Base-by-base conservation (phyloP, 1,140 invertebrate genomes). In the Drosophila triauraria region DNA sequence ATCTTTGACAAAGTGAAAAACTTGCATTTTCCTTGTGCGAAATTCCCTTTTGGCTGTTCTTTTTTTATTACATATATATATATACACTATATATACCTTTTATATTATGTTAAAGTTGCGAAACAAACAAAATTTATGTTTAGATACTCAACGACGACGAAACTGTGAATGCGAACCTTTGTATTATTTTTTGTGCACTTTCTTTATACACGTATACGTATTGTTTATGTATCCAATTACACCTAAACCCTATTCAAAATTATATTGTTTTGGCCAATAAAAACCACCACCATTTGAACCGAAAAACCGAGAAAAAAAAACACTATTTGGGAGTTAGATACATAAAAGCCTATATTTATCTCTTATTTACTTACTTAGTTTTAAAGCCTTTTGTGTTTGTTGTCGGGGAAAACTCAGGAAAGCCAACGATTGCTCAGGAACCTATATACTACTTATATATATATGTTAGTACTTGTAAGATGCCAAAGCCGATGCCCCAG, bases 11-110 rank as follows among this genome's bases (percentile, higher is more conserved):
- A 75, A 80, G 61, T 83, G 54, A 87, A 80, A 54, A 69, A 54
- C 70, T 77, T 87, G 69, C 35, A 68, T 84, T 83, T 84, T 71
- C 77, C 74, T 87, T 84, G 78, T 81, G 75, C 91, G 71, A 92
- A 92, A 92, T 91, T 92, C 69, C 70, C 69, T 91, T 92, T 92
- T 79, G 91, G 91, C 81, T 92, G 72, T 92, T 75, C 50, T 76
- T 74, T 30, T 30, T 30, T 75, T 78, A 72, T 80, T 75, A 75
- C 64, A 77, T 80, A 75, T 57, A 47, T 72, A 76, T 63, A 67
- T 74, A 59, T 32, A 32, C 12, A 47, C 15, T 61, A 61, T 61
- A 61, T 61, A 67, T 67, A 69, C 32, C 64, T 68, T 69, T 64
- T 63, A 51, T 61, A 53, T 53, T 67, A 67, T 69, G 47, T 72